phyloP scores from a whole-genome alignment of 2,888 invertebrate species.

The Hybos culiciformis region DNA sequence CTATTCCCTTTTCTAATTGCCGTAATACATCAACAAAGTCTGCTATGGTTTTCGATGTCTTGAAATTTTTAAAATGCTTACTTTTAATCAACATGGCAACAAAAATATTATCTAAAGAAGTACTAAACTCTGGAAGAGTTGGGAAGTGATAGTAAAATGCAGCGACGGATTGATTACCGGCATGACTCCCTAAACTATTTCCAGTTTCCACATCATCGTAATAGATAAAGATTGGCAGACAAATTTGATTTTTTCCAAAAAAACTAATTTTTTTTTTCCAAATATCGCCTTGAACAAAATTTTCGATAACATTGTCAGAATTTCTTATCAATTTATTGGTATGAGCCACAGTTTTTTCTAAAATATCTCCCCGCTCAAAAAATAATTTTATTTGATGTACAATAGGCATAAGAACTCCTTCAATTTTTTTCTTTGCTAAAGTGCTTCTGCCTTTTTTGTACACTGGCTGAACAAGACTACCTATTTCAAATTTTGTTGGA shows the following conservation, averaged over 20 bases:
- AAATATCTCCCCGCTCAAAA: not conserved
- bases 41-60: not conserved
- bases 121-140: not conserved
- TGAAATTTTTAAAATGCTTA: not conserved
- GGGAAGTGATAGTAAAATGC: not conserved
- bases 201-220: not conserved
- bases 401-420: not conserved
- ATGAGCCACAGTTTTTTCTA: not conserved
- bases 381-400: not conserved
- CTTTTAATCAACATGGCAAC: not conserved
- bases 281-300: not conserved
- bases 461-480: not conserved
- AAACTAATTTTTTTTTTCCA: not conserved
- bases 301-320: not conserved
- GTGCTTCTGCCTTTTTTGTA: not conserved
- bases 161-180: not conserved
- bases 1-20: slow-evolving; percentile 2
- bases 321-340: not conserved
- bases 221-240: not conserved
- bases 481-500: not conserved
- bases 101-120: slow-evolving; percentile 1
- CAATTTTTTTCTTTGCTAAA: not conserved
- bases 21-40: not conserved
- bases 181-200: not conserved
- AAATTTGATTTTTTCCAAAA: not conserved